These are phyloP conservation scores for Trichomalopsis sarcophagae DNA, from an alignment of 1,140 invertebrate species.

Conservation along the genomic window DNA sequence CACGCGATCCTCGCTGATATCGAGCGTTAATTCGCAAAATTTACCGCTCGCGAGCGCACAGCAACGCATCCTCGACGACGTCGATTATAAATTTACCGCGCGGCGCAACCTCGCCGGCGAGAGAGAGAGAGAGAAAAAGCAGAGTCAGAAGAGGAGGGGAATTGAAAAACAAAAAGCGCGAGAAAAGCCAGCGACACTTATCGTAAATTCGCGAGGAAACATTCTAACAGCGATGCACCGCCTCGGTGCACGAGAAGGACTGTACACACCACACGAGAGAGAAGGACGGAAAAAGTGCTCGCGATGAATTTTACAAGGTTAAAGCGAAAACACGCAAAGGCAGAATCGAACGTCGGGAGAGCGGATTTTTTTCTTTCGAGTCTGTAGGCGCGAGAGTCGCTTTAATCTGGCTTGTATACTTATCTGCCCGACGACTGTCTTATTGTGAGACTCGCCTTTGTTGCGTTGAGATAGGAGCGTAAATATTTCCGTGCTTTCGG, in stretches of 20 bases:
- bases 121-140: not conserved
- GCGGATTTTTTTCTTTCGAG: constrained; percentile 42
- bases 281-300: constrained; percentile 37
- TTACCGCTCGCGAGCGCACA: not conserved
- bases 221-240: not conserved
- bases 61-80: constrained; percentile 9
- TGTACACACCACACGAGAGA: not conserved
- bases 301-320: constrained; percentile 43
- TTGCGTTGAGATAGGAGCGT: too few species aligned
- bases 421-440: too few species aligned
- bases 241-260: not conserved
- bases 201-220: constrained; percentile 32
- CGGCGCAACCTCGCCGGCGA: not conserved
- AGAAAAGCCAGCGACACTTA: constrained; percentile 62
- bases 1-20: not conserved
- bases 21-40: constrained; percentile 9
- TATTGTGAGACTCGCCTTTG: too few species aligned
- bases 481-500: too few species aligned
- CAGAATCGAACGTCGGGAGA: constrained; percentile 19
- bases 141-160: not conserved
- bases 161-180: not conserved
- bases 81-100: not conserved
- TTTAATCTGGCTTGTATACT: too few species aligned
- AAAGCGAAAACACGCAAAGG: constrained; percentile 39
- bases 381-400: not conserved